phyloP scores from a whole-genome alignment of 2,797 vertebrate species.

The Scomberomorus guttatus region DNA sequence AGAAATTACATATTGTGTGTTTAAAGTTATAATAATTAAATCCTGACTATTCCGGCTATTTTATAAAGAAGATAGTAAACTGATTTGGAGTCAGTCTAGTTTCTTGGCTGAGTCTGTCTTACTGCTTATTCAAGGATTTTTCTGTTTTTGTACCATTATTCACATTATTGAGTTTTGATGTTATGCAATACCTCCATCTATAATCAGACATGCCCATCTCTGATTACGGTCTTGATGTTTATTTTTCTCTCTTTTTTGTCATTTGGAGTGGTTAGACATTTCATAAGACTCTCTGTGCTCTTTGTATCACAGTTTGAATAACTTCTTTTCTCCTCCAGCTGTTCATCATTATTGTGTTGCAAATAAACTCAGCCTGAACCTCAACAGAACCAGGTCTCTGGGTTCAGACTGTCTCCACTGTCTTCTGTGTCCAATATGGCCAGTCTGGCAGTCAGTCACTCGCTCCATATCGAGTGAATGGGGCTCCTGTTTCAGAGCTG shows the following conservation, averaged over 20 bases:
- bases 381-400: not conserved
- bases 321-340: not conserved
- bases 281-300: not conserved
- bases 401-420: not conserved
- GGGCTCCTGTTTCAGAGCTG: slow-evolving; percentile 59
- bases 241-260: not conserved
- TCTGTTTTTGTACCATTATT: not conserved
- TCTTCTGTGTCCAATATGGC: slow-evolving; percentile 4
- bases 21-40: not conserved
- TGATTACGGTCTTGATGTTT: not conserved
- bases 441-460: slow-evolving; percentile 20
- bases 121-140: not conserved
- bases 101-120: not conserved
- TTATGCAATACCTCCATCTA: not conserved
- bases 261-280: not conserved
- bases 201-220: not conserved
- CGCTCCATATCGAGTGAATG: slow-evolving; percentile 34
- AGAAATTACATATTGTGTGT: too few species aligned
- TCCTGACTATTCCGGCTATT: not conserved
- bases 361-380: slow-evolving; percentile 4
- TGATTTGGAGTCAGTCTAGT: not conserved
- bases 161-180: not conserved
- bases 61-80: not conserved
- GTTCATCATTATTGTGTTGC: slow-evolving; percentile 1
- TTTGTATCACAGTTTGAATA: not conserved